Evolutionary conservation across 2,797 vertebrate species (phyloP).

Genomic region (Crypturellus tataupa): DNA sequence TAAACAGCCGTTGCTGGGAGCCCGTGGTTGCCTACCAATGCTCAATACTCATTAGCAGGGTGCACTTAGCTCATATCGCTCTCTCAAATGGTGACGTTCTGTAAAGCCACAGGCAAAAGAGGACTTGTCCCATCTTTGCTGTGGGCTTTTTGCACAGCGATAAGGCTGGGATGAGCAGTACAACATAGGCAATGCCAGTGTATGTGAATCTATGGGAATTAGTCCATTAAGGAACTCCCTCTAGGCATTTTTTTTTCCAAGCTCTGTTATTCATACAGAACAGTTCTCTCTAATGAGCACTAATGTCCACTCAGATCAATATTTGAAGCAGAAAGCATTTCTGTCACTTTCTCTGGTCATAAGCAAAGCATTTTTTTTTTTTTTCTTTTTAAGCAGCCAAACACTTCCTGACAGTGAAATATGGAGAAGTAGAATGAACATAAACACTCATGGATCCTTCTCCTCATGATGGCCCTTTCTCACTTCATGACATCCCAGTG

Average conservation of each 20-base stretch:
- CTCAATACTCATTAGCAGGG: neutral
- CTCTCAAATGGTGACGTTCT: neutral
- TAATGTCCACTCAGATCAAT: slow-evolving; percentile 64
- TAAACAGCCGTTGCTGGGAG: neutral
- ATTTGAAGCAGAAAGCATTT: slow-evolving; percentile 18
- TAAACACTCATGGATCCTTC: slow-evolving; percentile 51
- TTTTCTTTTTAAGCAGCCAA: neutral
- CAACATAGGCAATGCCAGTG: neutral
- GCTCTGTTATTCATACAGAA: slow-evolving; percentile 19
- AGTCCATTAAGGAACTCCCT: slow-evolving; percentile 22
- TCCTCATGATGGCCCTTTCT: slow-evolving; percentile 22
- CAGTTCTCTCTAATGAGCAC: slow-evolving; percentile 34
- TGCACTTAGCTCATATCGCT: neutral
- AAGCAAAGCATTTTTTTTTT: neutral
- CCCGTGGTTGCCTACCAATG: neutral
- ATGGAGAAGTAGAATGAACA: slow-evolving; percentile 29
- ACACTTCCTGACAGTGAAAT: slow-evolving; percentile 45
- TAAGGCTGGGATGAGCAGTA: neutral
- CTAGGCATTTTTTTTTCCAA: neutral
- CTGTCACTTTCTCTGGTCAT: slow-evolving; percentile 5
- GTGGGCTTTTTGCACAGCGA: neutral
- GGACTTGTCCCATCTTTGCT: neutral
- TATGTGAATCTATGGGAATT: neutral
- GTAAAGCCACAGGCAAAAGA: neutral
- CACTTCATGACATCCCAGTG: slow-evolving; percentile 37